These are phyloP conservation scores for Zygaena filipendulae DNA, from an alignment of 2,888 invertebrate genomes.

Conservation along the genomic window DNA sequence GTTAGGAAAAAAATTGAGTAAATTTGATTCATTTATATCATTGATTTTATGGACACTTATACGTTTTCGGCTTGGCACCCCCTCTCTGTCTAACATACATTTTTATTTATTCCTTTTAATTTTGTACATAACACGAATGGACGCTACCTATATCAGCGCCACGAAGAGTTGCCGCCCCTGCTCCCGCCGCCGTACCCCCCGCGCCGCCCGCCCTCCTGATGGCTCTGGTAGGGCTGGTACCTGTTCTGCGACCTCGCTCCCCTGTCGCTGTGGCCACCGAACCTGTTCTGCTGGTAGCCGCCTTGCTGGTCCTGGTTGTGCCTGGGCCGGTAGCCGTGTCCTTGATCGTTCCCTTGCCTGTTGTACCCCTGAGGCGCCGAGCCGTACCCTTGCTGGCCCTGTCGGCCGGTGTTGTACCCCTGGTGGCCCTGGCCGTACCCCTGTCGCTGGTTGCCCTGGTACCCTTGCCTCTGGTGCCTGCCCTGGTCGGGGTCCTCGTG, in stretches of 20 bases:
- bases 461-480: slow-evolving; percentile 15
- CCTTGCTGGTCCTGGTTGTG: slow-evolving; percentile 16
- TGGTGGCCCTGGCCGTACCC: slow-evolving; percentile 19
- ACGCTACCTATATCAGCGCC: too few species aligned
- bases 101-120: too few species aligned
- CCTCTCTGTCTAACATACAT: too few species aligned
- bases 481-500: slow-evolving; percentile 16
- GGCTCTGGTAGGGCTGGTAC: slow-evolving; percentile 17
- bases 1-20: too few species aligned
- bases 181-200: too few species aligned
- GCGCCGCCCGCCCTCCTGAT: slow-evolving; percentile 14
- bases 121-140: too few species aligned
- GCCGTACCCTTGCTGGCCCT: slow-evolving; percentile 12
- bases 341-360: slow-evolving; percentile 10
- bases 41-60: too few species aligned
- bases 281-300: slow-evolving; percentile 16
- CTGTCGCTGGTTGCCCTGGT: slow-evolving; percentile 18
- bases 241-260: slow-evolving; percentile 12
- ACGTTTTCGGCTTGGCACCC: too few species aligned
- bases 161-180: too few species aligned
- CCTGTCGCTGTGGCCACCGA: slow-evolving; percentile 14
- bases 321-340: slow-evolving; percentile 15
- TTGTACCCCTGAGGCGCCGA: slow-evolving; percentile 10
- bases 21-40: too few species aligned
- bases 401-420: slow-evolving; percentile 20